These are phyloP conservation scores for Micromys minutus DNA, from an alignment of 2,113 vertebrate species.

Conservation along the genomic window DNA sequence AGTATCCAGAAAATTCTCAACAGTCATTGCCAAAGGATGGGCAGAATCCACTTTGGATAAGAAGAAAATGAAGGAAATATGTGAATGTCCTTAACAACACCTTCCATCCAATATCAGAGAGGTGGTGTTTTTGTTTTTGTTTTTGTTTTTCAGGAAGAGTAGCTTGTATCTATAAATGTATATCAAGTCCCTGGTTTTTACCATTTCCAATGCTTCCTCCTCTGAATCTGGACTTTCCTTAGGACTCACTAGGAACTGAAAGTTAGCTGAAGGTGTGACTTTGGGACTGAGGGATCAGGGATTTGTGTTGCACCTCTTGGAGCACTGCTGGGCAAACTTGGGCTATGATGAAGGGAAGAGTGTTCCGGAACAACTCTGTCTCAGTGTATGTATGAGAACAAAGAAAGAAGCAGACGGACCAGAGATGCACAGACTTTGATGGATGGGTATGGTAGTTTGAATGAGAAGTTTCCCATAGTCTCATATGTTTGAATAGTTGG, in stretches of 20 bases:
- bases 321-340: background rate
- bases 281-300: background rate
- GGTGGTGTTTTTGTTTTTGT: too few species aligned
- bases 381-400: background rate
- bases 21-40: background rate
- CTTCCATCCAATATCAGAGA: background rate
- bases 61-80: constrained; percentile 5
- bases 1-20: background rate
- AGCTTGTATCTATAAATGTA: background rate
- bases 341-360: background rate
- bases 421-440: background rate
- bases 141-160: too few species aligned
- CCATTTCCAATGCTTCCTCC: background rate
- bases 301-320: background rate
- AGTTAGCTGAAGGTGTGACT: background rate
- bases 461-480: background rate
- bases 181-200: background rate
- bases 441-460: background rate
- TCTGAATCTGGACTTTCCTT: background rate
- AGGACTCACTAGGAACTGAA: background rate
- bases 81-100: background rate
- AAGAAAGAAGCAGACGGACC: background rate
- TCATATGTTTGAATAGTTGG: background rate
- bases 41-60: background rate
- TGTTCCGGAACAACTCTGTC: background rate